A percentile compares a stretch with the other conserved stretches of the same genome.
phyloP scores from a whole-genome alignment of 2,797 vertebrate genomes.

The Melanotaenia parkinsoni region DNA sequence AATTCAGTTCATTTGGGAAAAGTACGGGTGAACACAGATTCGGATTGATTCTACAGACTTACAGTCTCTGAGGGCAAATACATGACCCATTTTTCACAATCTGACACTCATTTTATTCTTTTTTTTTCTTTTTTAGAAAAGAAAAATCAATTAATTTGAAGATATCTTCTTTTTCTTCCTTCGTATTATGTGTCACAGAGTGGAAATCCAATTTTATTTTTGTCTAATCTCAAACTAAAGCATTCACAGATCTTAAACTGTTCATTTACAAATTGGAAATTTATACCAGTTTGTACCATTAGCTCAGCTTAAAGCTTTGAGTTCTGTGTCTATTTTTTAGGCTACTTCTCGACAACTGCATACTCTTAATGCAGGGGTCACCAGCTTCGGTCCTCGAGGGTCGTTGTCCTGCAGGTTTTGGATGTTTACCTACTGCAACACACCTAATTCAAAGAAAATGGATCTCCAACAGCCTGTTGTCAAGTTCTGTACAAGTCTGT shows the following conservation, averaged over 20 bases:
- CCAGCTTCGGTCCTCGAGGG: too few relatives aligned
- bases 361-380: too few relatives aligned
- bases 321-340: background rate
- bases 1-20: background rate
- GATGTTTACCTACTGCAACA: too few relatives aligned
- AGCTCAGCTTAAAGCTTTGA: background rate
- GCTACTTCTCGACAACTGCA: too few relatives aligned
- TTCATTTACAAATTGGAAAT: background rate
- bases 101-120: too few relatives aligned
- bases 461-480: too few relatives aligned
- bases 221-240: background rate
- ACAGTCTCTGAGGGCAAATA: background rate
- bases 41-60: background rate
- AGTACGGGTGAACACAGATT: background rate
- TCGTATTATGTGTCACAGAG: background rate
- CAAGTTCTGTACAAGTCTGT: too few relatives aligned
- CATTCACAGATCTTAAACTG: background rate
- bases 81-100: background rate
- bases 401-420: too few relatives aligned
- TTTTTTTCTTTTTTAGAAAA: too few relatives aligned
- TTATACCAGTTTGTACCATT: too few relatives aligned
- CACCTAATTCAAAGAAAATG: too few relatives aligned
- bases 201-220: background rate
- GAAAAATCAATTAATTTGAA: too few relatives aligned
- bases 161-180: background rate